These are phyloP conservation scores for Tenthredo livida DNA, from an alignment of 2,888 invertebrate species.

Conservation along the genomic window DNA sequence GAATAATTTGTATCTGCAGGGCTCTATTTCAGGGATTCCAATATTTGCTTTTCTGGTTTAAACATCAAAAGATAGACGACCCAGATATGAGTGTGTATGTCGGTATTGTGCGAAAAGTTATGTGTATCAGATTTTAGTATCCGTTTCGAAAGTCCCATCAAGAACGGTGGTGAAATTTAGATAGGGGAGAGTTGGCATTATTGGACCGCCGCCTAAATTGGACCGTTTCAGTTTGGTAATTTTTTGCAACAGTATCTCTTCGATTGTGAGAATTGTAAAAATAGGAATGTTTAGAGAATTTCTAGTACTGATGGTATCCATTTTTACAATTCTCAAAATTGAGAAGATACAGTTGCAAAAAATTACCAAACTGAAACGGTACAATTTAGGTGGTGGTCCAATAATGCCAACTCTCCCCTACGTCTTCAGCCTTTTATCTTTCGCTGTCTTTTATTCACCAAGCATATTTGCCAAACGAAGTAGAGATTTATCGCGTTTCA, in stretches of 20 bases:
- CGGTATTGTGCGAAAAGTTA: neutral
- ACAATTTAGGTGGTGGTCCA: too few species aligned
- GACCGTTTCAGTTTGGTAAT: too few species aligned
- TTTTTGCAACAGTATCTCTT: too few species aligned
- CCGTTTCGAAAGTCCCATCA: neutral
- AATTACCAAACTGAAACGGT: too few species aligned
- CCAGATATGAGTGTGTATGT: neutral
- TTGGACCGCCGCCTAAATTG: too few species aligned
- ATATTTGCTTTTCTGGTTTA: neutral
- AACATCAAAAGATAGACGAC: neutral
- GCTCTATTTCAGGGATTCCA: neutral
- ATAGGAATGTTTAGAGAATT: too few species aligned
- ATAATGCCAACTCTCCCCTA: too few species aligned
- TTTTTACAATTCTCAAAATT: too few species aligned
- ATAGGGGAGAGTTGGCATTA: too few species aligned
- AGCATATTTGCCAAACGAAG: neutral
- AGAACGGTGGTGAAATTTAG: slow-evolving; percentile 5
- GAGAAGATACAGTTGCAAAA: too few species aligned
- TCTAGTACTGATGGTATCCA: too few species aligned
- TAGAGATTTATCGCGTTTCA: neutral
- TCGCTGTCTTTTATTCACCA: neutral
- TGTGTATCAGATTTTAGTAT: slow-evolving; percentile 8
- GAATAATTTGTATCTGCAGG: neutral
- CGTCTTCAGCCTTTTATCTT: neutral
- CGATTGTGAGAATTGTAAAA: too few species aligned